Base-by-base conservation (phyloP, 2,888 invertebrate genomes). In the Sussaba pulchella region DNA sequence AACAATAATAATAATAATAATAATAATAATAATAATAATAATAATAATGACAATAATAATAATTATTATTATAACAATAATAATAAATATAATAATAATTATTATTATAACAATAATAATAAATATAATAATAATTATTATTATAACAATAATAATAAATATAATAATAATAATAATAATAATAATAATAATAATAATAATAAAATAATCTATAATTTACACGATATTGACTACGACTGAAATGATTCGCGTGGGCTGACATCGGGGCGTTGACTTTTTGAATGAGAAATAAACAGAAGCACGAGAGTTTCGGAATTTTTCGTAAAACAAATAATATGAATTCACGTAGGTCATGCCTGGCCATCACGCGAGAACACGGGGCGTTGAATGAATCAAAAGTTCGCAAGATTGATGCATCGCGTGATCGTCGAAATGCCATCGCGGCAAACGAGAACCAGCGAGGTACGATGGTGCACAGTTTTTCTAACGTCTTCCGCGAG, bases 381-480 rank as follows among this genome's bases (percentile, higher is more conserved):
- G 21, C 63, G 52, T 43, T 31, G 50, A 26, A 17, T 21, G 57
- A n/a, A 57, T 73, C 36, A 63, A 71, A 50, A 50, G 26, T 57
- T 43, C 54, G 39, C 39, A n/a, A 47, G 24, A 21, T 14, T 19
- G 45, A 71, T 66, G 50, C 2, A 54, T 63, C 61, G 69, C 50
- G 57, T 57, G 31, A 31, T 31, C 57, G 19, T 31, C 21, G 63
- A 77, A 78, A 67, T 72, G 59, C 50, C 66, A 66, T 78, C 66
- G 50, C 72, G 72, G 50, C 36, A 52, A 47, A 12, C 41, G 26
- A 39, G 36, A 8, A 31, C 26, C 6, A 14, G 17, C 1, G 14
- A 47, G 6, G 31, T 31, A 31, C 31, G 26, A 26, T 8, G 54
- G 6, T 31, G 31, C 8, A 12, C 6, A n/a, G 14, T 24, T 17